These are phyloP conservation scores for Bombyx mori DNA, from an alignment of 1,140 invertebrate species.

Conservation along the genomic window ASM3026992v2 NC_085115.1:15820001-15820500, in stretches of 20 bases:
- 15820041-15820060: constrained; percentile 51
- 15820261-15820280: constrained; percentile 64
- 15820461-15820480: constrained; percentile 43
- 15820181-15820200: constrained; percentile 29
- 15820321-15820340: constrained; percentile 35
- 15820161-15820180: neutral
- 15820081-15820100: constrained; percentile 41
- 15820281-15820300: constrained; percentile 59
- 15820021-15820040: constrained; percentile 36
- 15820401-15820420: constrained; percentile 37
- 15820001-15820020: constrained; percentile 22
- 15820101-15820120: constrained; percentile 1
- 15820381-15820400: constrained; percentile 64
- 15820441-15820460: constrained; percentile 32
- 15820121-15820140: neutral
- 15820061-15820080: constrained; percentile 58
- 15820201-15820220: constrained; percentile 61
- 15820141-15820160: neutral
- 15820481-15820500: constrained; percentile 17
- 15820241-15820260: constrained; percentile 62
- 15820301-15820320: constrained; percentile 36
- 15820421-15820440: constrained; percentile 35
- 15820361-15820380: constrained; percentile 66
- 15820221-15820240: constrained; percentile 59
- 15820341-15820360: constrained; percentile 3